Conservation (phyloP, 2,113 vertebrate genomes). For the Caretta caretta region DNA sequence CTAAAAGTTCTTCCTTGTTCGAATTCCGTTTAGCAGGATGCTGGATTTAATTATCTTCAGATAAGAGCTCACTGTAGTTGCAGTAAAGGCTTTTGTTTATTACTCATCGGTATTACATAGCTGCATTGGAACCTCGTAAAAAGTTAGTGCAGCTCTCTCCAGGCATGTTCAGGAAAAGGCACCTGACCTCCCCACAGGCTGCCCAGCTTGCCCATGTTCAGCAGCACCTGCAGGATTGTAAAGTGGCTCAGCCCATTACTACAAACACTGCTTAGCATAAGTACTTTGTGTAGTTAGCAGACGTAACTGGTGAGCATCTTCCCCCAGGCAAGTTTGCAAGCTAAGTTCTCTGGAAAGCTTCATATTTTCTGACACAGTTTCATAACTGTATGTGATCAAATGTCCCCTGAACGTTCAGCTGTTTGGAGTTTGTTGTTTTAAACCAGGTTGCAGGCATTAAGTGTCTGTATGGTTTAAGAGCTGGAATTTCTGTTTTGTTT, state of each 20-base stretch:
- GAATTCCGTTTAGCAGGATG: neutral
- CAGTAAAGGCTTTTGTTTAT: neutral
- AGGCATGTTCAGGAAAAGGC: neutral
- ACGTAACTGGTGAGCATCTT: neutral
- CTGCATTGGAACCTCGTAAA: neutral
- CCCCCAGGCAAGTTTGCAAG: neutral
- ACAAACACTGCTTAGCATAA: neutral
- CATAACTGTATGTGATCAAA: neutral
- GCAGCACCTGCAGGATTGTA: neutral
- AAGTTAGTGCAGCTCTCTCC: neutral
- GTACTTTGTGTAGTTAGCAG: neutral
- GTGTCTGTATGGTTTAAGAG: neutral
- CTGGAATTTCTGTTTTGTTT: neutral
- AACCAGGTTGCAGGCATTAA: neutral
- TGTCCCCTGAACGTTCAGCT: accelerated
- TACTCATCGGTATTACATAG: neutral
- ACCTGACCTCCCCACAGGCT: neutral
- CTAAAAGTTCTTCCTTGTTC: neutral
- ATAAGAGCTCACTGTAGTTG: neutral
- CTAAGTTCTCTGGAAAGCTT: neutral
- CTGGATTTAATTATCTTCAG: neutral
- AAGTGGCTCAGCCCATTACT: neutral
- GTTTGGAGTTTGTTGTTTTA: neutral
- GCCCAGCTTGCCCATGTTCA: neutral
- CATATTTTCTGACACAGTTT: neutral